Evolutionary conservation across 1,140 invertebrate genomes (phyloP), one percentile per base, ranked within the genome.

Genomic region (Drosophila tani): DNA sequence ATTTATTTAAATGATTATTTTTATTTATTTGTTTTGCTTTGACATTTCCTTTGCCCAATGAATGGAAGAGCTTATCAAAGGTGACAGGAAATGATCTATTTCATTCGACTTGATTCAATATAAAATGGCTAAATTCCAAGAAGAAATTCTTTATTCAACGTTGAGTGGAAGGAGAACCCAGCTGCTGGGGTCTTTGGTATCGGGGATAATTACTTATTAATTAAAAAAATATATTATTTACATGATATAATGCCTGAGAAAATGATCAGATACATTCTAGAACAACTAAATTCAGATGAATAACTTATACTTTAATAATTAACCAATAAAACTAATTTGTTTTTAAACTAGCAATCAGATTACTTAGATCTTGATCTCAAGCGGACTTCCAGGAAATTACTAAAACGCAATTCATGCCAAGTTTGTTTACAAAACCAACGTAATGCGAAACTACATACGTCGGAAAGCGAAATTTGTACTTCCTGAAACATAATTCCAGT

Each of bases 81-180:
- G 74, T 77, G 64, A 78, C 75, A 56, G 75, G 75, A 78, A 78
- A 32, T 62, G 38, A 19, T 55, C 43, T 51, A 68, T 50, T 57
- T 49, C 24, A 40, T 32, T 27, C 17, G 35, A 66, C 14, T 55
- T 55, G 24, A 41, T 56, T 68, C 17, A 35, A 55, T 75, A 75
- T 74, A 55, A 75, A 53, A 32, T 51, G 32, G 41, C 57, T 35
- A 64, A 15, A 24, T 32, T 53, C 11, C 17, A 63, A 24, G 15
- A 11, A 49, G 35, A 1, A 12, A 15, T 63, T 63, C 5, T n/a
- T 47, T 19, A 27, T 63, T 64, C 14, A 14, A 38, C 3, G 2
- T 19, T 38, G 21, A 62, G 40, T 24, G 24, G 2, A 45, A 12
- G 19, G 15, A 4, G 12, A 27, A 21, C 3, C 19, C 5, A 35